Evolutionary conservation across 2,797 vertebrate species (phyloP).

Genomic region (Nannoperca obscura): DNA sequence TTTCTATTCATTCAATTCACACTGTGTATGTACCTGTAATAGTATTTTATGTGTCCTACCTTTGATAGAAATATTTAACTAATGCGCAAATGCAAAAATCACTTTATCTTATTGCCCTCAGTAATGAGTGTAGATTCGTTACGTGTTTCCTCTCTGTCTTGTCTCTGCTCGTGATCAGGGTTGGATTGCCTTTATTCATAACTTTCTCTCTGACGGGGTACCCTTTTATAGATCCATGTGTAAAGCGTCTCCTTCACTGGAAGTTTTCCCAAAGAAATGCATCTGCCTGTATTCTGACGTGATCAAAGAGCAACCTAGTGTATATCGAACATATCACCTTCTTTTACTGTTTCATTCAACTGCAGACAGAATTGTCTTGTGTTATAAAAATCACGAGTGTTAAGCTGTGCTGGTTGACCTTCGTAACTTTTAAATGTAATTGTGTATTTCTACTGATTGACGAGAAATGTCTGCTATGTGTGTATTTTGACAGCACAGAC

Average conservation of each 20-base stretch:
- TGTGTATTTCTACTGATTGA: constrained; percentile 63
- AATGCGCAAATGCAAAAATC: constrained; percentile 37
- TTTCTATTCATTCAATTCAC: constrained; percentile 57
- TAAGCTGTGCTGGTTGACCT: constrained; percentile 47
- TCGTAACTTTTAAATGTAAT: constrained; percentile 57
- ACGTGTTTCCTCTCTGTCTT: constrained; percentile 32
- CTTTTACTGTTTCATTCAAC: constrained; percentile 24
- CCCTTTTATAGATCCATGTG: constrained; percentile 48
- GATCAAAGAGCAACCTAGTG: constrained; percentile 63
- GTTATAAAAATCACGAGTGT: constrained; percentile 24
- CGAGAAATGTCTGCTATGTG: constrained; percentile 45
- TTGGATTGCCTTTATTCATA: constrained; percentile 71
- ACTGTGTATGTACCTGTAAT: constrained; percentile 45
- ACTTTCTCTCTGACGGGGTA: constrained; percentile 58
- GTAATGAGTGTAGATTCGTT: constrained; percentile 12
- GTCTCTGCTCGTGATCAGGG: constrained; percentile 63
- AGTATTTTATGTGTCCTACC: constrained; percentile 44
- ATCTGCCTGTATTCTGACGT: constrained; percentile 69
- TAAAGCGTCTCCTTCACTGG: constrained; percentile 57
- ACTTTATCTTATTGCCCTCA: neutral
- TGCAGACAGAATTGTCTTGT: constrained; percentile 31
- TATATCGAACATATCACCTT: constrained; percentile 57
- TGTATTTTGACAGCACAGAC: constrained; percentile 51
- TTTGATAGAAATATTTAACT: constrained; percentile 38
- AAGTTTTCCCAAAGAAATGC: constrained; percentile 70